phyloP scores from a whole-genome alignment of 2,797 vertebrate genomes.

The Pangasius macronema region DNA sequence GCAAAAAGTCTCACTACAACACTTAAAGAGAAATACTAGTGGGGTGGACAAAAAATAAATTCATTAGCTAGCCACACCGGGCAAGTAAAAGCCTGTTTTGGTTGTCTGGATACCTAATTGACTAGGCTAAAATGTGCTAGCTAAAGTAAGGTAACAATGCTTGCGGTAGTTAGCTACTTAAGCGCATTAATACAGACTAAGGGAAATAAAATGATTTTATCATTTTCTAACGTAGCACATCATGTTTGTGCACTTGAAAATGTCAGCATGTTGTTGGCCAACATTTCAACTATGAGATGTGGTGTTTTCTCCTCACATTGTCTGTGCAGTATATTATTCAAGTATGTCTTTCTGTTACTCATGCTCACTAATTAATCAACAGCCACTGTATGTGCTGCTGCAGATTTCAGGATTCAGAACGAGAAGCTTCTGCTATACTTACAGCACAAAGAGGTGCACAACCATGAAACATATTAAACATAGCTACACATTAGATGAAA shows the following conservation, averaged over 20 bases:
- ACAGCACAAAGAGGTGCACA: neutral
- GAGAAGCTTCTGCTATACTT: no score
- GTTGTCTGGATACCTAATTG: neutral
- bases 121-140: neutral
- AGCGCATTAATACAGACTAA: neutral
- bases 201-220: neutral
- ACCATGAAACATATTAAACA: no score
- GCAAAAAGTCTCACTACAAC: neutral
- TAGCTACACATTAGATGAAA: neutral
- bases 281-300: neutral
- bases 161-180: neutral
- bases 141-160: neutral
- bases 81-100: neutral
- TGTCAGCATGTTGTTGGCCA: neutral
- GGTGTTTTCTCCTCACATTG: neutral
- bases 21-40: neutral
- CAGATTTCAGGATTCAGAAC: neutral
- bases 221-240: no score
- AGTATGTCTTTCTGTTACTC: neutral
- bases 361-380: neutral
- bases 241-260: neutral
- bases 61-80: neutral
- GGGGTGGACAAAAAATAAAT: neutral
- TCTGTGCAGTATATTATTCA: neutral
- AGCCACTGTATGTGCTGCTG: neutral